These are phyloP conservation scores for Trachelus stipa DNA, from an alignment of 2,888 invertebrate genomes.

Conservation along the genomic window DNA sequence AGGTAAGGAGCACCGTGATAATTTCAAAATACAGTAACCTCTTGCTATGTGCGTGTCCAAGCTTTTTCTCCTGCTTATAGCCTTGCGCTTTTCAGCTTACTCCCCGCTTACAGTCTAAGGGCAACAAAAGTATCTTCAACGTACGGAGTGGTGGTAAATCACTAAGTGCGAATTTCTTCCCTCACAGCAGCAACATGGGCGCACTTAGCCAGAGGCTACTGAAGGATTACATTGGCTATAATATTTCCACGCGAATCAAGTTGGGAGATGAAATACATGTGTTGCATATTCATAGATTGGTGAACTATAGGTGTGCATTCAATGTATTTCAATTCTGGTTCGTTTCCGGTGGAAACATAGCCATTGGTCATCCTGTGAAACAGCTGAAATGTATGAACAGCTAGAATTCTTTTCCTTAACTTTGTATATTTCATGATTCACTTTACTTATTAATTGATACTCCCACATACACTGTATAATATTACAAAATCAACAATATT, in stretches of 20 bases:
- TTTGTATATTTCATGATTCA: conserved; percentile 15
- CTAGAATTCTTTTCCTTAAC: conserved; percentile 6
- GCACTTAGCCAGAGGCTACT: not conserved
- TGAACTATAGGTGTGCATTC: not conserved
- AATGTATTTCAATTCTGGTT: not conserved
- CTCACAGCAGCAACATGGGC: too few species aligned
- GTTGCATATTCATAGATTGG: not conserved
- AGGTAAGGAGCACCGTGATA: not conserved
- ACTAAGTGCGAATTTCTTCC: too few species aligned
- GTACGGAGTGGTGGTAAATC: not conserved
- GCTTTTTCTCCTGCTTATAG: not conserved
- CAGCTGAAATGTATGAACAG: not conserved
- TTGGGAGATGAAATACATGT: not conserved
- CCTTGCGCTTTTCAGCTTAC: too few species aligned
- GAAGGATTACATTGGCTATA: not conserved
- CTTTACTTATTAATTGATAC: conserved; percentile 3
- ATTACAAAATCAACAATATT: conserved; percentile 17
- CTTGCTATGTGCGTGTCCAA: not conserved
- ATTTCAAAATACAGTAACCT: not conserved
- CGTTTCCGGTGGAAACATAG: not conserved
- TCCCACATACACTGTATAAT: conserved; percentile 14
- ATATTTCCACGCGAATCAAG: not conserved
- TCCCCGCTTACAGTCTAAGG: too few species aligned
- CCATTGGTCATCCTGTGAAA: not conserved
- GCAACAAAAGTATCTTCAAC: not conserved